Evolutionary conservation across 2,113 vertebrate genomes (phyloP), one percentile per base, ranked within the genome.

Genomic region (Rostratula benghalensis): DNA sequence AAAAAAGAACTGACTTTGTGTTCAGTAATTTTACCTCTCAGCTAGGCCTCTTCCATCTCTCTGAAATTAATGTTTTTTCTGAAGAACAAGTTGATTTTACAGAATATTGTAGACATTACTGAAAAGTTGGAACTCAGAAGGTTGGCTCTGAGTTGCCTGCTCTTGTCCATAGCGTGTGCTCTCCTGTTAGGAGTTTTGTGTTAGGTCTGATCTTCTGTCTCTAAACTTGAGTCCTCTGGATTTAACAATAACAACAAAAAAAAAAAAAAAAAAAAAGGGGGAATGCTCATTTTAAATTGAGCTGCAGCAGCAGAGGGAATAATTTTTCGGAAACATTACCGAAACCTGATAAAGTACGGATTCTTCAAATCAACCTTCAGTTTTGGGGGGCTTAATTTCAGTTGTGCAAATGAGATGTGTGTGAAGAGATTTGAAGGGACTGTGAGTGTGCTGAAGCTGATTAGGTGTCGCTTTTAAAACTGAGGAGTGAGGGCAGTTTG

Each of bases 51-150:
- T 51, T 25, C 24, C 11, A 39, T 10, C 39, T 39, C 39, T 39
- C 39, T 39, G 39, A 39, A 39, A 39, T 39, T 39, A 39, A 51
- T 13, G 13, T 51, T 51, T 25, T 25, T 51, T 51, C 33, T 83
- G 73, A 21, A 53, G 20, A 70, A 11, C 28, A 24, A 16, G 45
- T 60, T 17, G 2, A 6, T 70, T 64, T 22, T 28, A 11, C 17
- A 31, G 45, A 4, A 31, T 11, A 4, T 5, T 11, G 9, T 10
- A 51, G 63, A 53, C 21, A 5, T 37, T 3, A 6, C 65, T 41
- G 65, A 48, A 8, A 59, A n/a, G 6, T 1, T 3, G 51, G 7
- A 15, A 8, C n/a, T 39, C 5, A 4, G 1, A 4, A 31, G 14
- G 11, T 10, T 19, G 51, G 37, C 17, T 19, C 0, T 17, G 23